These are phyloP conservation scores for Lerista edwardsae DNA, from an alignment of 2,797 vertebrate species.

Conservation along the genomic window DNA sequence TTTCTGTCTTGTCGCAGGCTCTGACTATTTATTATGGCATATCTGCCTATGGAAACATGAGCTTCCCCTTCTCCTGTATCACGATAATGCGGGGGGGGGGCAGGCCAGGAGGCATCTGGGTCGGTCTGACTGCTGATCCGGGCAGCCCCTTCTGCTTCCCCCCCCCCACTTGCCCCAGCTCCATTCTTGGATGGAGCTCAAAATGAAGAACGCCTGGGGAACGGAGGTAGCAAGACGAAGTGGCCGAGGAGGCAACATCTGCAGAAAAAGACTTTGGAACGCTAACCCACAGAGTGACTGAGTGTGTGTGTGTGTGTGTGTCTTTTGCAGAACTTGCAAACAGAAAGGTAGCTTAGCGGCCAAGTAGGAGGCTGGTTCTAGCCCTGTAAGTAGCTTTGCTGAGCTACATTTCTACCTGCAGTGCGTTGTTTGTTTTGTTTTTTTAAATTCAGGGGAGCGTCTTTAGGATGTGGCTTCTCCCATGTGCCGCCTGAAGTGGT, in stretches of 20 bases:
- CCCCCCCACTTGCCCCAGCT: background rate
- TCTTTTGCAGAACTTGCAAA: background rate
- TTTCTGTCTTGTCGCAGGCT: background rate
- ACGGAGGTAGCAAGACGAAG: background rate
- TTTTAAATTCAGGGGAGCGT: no score
- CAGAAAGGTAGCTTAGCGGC: background rate
- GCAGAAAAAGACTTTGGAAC: background rate
- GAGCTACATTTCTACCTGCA: background rate
- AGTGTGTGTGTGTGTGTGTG: no score
- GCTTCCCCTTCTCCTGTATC: background rate
- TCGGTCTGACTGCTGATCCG: background rate
- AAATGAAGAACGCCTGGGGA: background rate
- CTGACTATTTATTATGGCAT: conserved; percentile 26
- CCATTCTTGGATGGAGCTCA: background rate
- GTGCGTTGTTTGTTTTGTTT: background rate
- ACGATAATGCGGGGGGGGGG: background rate
- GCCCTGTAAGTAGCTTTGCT: background rate
- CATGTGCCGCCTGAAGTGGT: background rate
- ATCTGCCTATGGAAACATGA: background rate
- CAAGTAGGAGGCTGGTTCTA: no score
- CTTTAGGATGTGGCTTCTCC: background rate
- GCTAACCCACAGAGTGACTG: background rate
- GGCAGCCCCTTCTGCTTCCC: no score
- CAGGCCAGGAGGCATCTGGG: background rate
- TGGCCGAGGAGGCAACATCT: no score